A percentile compares a stretch with the other conserved stretches of the same genome.
Evolutionary conservation across 2,797 vertebrate genomes (phyloP).

Genomic region (Diplodus puntazzo): DNA sequence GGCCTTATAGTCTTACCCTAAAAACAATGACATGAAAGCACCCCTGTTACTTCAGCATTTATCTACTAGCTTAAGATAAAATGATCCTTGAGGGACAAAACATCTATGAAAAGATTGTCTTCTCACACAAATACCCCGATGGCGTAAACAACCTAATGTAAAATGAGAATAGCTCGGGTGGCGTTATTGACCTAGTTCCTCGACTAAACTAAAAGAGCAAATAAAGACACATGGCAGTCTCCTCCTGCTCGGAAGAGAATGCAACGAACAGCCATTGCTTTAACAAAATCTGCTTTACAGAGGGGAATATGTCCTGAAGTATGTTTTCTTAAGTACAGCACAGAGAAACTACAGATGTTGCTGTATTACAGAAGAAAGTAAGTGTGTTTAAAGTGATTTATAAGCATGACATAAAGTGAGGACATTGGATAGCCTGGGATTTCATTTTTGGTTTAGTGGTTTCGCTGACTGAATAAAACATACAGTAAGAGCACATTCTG

Average conservation of each 20-base stretch:
- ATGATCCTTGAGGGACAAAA: slow-evolving; percentile 35
- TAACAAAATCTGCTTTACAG: slow-evolving; percentile 26
- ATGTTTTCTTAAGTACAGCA: slow-evolving; percentile 35
- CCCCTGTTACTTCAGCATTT: slow-evolving; percentile 27
- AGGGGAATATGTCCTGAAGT: slow-evolving; percentile 6
- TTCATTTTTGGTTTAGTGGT: slow-evolving; percentile 71
- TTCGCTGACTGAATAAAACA: slow-evolving; percentile 61
- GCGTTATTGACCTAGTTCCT: slow-evolving; percentile 47
- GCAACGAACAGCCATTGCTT: slow-evolving; percentile 11
- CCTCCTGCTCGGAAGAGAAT: slow-evolving; percentile 23
- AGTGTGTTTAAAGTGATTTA: slow-evolving; percentile 56
- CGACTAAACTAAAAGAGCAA: slow-evolving; percentile 19
- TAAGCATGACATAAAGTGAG: slow-evolving; percentile 47
- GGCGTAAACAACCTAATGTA: slow-evolving; percentile 42
- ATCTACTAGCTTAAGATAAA: slow-evolving; percentile 44
- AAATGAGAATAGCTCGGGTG: slow-evolving; percentile 32
- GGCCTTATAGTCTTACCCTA: slow-evolving; percentile 33
- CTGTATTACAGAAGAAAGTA: slow-evolving; percentile 39
- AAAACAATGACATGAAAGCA: slow-evolving; percentile 45
- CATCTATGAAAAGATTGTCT: slow-evolving; percentile 5
- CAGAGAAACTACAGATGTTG: slow-evolving; percentile 30
- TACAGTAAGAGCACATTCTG: slow-evolving; percentile 68
- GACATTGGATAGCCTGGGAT: slow-evolving; percentile 34
- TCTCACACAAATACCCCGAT: slow-evolving; percentile 15
- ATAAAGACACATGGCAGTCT: slow-evolving; percentile 20